Base-by-base conservation (phyloP, 2,797 vertebrate species). In the Pelodytes ibericus region DNA sequence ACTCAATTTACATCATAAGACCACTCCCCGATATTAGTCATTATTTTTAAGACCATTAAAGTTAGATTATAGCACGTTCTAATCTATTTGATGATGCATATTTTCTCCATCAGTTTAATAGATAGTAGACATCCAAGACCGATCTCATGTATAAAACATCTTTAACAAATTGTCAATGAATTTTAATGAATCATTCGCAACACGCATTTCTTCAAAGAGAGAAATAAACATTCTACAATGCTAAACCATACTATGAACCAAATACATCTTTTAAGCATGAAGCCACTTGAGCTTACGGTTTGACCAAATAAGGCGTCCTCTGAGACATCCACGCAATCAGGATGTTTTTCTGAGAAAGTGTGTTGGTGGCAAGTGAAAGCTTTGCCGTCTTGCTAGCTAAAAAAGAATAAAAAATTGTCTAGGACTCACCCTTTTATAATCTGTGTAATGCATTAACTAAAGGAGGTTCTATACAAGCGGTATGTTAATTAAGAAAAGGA, bases 101-200 rank as follows among this genome's bases (percentile, higher is more conserved):
- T 39, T 29, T 31, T 49, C 29, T 26, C 27, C 30, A 53, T 30
- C 49, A 30, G 47, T 41, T 51, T 61, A 24, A 63, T 56, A 33
- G 44, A 49, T 70, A 71, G 57, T 71, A 56, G 30, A 25, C 47
- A 25, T 62, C 31, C 80, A 39, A 64, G 77, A 33, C 49, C 79
- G 75, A 39, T 71, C 24, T 44, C 25, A 81, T 30, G 18, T 79
- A 63, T 79, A 73, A 72, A 83, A 82, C 79, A 73, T 71, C 61
- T 64, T 79, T 24, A 27, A 25, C 29, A 68, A 66, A 65, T 75
- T 80, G 67, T 71, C 74, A 62, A 71, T 71, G 71, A 62, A 84
- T 74, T 26, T 31, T 76, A 8, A 65, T 27, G 57, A 74, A 80
- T 22, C 44, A 78, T 18, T 53, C 13, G 78, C 47, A 79, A 44